These are phyloP conservation scores for Mesocentrotus franciscanus DNA, from an alignment of 53 echinoderm and acorn worm genomes.

Conservation along the genomic window DNA sequence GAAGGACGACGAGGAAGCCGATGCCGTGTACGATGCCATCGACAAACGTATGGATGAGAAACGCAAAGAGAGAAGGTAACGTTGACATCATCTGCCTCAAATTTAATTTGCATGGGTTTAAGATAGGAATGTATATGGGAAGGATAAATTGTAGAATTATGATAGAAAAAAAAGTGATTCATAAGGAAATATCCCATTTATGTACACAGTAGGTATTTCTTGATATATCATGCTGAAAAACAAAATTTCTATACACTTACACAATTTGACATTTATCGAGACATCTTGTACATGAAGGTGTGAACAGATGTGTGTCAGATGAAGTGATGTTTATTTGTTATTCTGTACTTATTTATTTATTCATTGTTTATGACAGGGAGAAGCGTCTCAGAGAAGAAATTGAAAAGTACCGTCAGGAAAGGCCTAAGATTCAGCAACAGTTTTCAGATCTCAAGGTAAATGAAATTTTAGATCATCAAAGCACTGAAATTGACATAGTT, in stretches of 20 bases:
- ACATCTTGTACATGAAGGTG: not conserved
- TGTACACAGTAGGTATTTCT: too few relatives aligned
- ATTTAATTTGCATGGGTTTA: not conserved
- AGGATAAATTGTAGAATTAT: too few relatives aligned
- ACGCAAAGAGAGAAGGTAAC: slow-evolving; percentile 91
- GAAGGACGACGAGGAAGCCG: slow-evolving; percentile 95
- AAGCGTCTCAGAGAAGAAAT: slow-evolving; percentile 91
- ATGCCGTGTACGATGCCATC: slow-evolving; percentile 95
- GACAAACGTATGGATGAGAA: slow-evolving; percentile 99
- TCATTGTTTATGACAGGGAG: slow-evolving; percentile 72
- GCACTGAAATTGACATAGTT: not conserved
- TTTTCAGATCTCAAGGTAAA: slow-evolving; percentile 95
- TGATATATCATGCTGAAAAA: too few relatives aligned
- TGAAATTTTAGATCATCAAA: not conserved
- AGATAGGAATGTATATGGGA: not conserved
- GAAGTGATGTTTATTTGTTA: not conserved
- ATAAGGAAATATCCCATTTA: too few relatives aligned
- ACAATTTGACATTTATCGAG: too few relatives aligned
- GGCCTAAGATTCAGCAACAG: slow-evolving; percentile 99
- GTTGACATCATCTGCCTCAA: not conserved
- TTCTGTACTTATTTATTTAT: not conserved
- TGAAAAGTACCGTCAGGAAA: slow-evolving; percentile 93
- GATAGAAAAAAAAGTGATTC: too few relatives aligned
- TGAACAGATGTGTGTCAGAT: not conserved
- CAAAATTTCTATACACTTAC: too few relatives aligned